Evolutionary conservation across 2,113 vertebrate genomes (phyloP), one percentile per base, ranked within the genome.

Genomic region (Scolopax mira): DNA sequence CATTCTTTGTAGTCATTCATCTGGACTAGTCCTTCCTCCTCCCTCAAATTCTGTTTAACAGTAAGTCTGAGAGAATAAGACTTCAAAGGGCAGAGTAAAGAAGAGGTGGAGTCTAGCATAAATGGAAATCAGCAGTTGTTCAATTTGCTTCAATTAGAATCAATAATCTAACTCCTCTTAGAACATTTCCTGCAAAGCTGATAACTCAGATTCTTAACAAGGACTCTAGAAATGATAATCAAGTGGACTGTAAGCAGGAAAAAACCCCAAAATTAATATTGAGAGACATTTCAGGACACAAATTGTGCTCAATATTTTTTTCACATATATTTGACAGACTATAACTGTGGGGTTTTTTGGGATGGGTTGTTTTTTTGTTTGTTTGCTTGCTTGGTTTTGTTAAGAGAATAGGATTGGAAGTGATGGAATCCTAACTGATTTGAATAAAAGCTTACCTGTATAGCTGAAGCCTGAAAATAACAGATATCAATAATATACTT

Each of bases 181-280:
- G 25, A 49, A 54, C 6, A 66, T 33, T 75, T 66, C 22, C 51
- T 58, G 44, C 19, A n/a, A 69, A 78, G 61, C 51, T 49, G 18
- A 21, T n/a, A 42, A 33, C 44, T 48, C 33, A 57, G 37, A 57
- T 62, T 72, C 51, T 54, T 79, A 83, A 42, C 8, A 49, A 60
- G 42, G 28, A 41, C 61, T 79, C 55, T 58, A 79, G 46, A 54
- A 81, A 58, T 44, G 1, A 44, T 31, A 73, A 58, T 13, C 10
- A 77, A 72, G 22, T 78, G n/a, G 46, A 28, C 35, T 57, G 22
- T 23, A 70, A 65, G n/a, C 21, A 74, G 13, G 14, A 16, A 82
- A 51, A 65, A 71, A 54, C 0, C 0, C 0, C 3, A 11, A 77
- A 44, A 48, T 27, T 44, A 55, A 57, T 33, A 42, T 6, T 71